A percentile compares a stretch with the other conserved stretches of the same genome.
Evolutionary conservation across 2,888 invertebrate genomes (phyloP).

Genomic region (Ryuthela nishihirai): DNA sequence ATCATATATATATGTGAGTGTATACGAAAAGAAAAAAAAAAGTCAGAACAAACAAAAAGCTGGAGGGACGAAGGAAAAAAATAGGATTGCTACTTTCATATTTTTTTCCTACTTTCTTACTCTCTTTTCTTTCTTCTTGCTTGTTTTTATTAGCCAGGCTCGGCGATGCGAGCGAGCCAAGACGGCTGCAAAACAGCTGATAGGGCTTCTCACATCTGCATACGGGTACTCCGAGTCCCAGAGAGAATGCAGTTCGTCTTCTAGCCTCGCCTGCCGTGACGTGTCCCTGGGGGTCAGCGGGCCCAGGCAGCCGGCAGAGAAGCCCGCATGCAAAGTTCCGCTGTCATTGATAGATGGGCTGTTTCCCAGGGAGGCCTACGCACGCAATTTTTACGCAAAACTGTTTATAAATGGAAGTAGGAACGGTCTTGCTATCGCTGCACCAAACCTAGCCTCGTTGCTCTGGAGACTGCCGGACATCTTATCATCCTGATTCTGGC

Average conservation of each 20-base stretch:
- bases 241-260: too few relatives aligned
- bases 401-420: slow-evolving; percentile 37
- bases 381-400: slow-evolving; percentile 35
- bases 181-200: slow-evolving; percentile 25
- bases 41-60: too few relatives aligned
- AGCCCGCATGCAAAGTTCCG: slow-evolving; percentile 24
- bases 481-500: too few relatives aligned
- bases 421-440: slow-evolving; percentile 22
- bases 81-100: too few relatives aligned
- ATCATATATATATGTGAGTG: too few relatives aligned
- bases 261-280: slow-evolving; percentile 11
- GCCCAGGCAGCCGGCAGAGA: not conserved
- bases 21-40: too few relatives aligned
- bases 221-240: too few relatives aligned
- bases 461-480: too few relatives aligned
- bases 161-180: slow-evolving; percentile 3
- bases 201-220: slow-evolving; percentile 34
- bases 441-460: too few relatives aligned
- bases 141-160: slow-evolving; percentile 36
- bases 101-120: too few relatives aligned
- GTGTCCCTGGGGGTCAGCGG: slow-evolving; percentile 4
- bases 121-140: slow-evolving; percentile 12
- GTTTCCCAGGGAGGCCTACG: slow-evolving; percentile 8
- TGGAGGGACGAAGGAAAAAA: too few relatives aligned
- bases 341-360: slow-evolving; percentile 29